Conservation (phyloP, 2,888 invertebrate genomes). For the Oegoconia quadripuncta region DNA sequence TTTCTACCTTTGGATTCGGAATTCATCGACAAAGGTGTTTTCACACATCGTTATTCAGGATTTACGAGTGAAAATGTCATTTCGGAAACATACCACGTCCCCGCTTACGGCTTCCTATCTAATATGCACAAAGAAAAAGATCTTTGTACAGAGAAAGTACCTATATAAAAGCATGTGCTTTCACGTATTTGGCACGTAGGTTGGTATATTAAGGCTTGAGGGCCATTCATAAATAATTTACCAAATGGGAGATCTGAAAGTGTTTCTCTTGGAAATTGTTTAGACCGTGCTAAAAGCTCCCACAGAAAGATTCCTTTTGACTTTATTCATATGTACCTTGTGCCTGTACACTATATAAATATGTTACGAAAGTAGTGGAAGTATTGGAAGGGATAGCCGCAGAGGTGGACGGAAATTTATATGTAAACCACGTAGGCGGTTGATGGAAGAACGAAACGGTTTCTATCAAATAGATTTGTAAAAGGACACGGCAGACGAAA, state of each 20-base stretch:
- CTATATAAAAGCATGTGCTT: constrained; percentile 52
- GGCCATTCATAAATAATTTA: constrained; percentile 68
- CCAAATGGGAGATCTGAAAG: constrained; percentile 46
- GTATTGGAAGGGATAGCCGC: too few species aligned
- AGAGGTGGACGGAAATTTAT: too few species aligned
- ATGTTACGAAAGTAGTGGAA: too few species aligned
- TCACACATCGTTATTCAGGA: constrained; percentile 55
- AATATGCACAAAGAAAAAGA: constrained; percentile 69
- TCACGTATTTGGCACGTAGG: constrained; percentile 50
- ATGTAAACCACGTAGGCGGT: too few species aligned
- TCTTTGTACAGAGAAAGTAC: constrained; percentile 45
- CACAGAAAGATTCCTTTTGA: constrained; percentile 34
- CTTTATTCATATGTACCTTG: constrained; percentile 9
- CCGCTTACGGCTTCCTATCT: constrained; percentile 49
- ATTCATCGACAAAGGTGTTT: constrained; percentile 24
- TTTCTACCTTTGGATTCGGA: constrained; percentile 4
- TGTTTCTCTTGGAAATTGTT: constrained; percentile 55
- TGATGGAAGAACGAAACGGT: too few species aligned
- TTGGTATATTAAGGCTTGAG: constrained; percentile 49
- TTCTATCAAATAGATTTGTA: too few species aligned
- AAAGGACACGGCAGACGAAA: too few species aligned
- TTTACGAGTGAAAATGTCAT: constrained; percentile 52
- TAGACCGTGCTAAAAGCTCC: constrained; percentile 44
- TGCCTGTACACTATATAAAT: constrained; percentile 1
- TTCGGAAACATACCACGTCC: constrained; percentile 53